A percentile compares a stretch with the other conserved stretches of the same genome.
These are phyloP conservation scores for Mesorhabditis belari DNA, from an alignment of 2,888 invertebrate species.

Conservation along the genomic window DNA sequence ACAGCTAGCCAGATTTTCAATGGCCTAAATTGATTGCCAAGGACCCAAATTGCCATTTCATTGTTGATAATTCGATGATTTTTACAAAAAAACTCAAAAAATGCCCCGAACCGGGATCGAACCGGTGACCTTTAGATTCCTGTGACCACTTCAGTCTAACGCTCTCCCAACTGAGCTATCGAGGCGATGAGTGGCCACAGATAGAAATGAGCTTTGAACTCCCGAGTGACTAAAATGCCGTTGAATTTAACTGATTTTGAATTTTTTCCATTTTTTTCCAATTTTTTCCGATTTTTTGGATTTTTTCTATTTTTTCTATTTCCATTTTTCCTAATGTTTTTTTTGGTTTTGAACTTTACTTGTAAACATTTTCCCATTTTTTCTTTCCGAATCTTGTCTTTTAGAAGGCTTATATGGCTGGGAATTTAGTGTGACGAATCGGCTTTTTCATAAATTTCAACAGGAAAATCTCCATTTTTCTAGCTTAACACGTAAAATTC, in stretches of 20 bases:
- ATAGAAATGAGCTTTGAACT: too few species aligned
- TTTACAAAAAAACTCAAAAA: too few species aligned
- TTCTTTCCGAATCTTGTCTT: neutral
- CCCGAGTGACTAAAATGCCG: too few species aligned
- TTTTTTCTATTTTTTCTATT: neutral
- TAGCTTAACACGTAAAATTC: neutral
- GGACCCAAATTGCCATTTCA: too few species aligned
- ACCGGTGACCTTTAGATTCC: too few species aligned
- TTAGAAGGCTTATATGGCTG: neutral
- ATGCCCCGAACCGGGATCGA: too few species aligned
- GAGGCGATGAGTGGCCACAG: too few species aligned
- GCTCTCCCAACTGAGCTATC: slow-evolving; percentile 50
- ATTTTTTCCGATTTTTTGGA: neutral
- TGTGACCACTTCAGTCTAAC: slow-evolving; percentile 52
- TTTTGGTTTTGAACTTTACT: neutral
- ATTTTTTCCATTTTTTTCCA: neutral
- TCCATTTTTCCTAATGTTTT: neutral
- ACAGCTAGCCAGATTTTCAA: too few species aligned
- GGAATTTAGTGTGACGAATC: neutral
- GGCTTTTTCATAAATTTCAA: neutral
- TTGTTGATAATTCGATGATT: too few species aligned
- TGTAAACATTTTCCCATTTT: neutral
- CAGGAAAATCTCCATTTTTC: neutral
- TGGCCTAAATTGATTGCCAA: too few species aligned
- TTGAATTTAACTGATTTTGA: too few species aligned